Base-by-base conservation (phyloP, 2,888 invertebrate genomes). In the Chorisops tibialis region DNA sequence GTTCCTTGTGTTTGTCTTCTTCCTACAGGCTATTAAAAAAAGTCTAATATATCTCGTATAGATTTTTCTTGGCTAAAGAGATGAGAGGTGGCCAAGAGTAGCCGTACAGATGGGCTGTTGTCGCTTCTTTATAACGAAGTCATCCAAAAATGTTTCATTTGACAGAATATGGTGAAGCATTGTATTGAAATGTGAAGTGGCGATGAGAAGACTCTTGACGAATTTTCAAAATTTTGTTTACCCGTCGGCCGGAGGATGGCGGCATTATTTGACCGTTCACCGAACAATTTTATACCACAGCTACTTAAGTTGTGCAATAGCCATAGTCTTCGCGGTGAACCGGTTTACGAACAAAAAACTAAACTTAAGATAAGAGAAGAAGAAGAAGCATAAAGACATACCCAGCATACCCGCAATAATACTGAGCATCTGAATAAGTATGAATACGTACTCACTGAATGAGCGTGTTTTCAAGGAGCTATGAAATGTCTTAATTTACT, bases 401-500 rank as follows among this genome's bases (percentile, higher is more conserved):
- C 30, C 30, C 30, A n/a, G n/a, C n/a, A 30, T 30, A 30, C 30
- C 30, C 30, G 30, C 9, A 30, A 9, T 30, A 30, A 30, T 30
- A 30, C 30, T 9, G 30, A 30, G 9, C 9, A 30, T 30, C 30
- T 30, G 9, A 5, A 30, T 30, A 30, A 30, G 30, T 30, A 30
- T 2, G 30, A 30, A 30, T 30, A 30, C 30, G 43, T 43, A 56
- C 56, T 56, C 43, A 43, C 24, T 56, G 56, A 43, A 43, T 56
- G 56, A 56, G 56, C 56, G 56, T 56, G 43, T 56, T 56, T 43
- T 56, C 43, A 56, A 56, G 56, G 43, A 56, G 56, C 56, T 56
- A 56, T 56, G 56, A 56, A 56, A 56, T 56, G 56, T 56, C 56
- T 56, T 56, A 56, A 56, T 56, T 56, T 43, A 56, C 56, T 18